phyloP scores from a whole-genome alignment of 2,888 invertebrate genomes.

The Nymphalis c-album region DNA sequence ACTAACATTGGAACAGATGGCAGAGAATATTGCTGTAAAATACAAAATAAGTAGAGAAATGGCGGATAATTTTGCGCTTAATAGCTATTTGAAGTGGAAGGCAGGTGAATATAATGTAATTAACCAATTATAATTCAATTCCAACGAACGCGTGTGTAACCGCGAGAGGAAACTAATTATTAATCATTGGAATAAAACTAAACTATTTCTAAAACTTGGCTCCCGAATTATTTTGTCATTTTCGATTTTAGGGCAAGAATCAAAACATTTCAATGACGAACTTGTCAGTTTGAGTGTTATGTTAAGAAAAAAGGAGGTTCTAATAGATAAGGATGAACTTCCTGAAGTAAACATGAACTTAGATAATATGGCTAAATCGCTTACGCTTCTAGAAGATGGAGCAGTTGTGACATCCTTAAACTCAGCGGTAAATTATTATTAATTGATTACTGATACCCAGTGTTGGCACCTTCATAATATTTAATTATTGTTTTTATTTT shows the following conservation, averaged over 20 bases:
- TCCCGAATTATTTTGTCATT: neutral
- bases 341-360: slow-evolving; percentile 87
- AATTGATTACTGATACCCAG: no score
- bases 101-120: slow-evolving; percentile 76
- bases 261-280: slow-evolving; percentile 92
- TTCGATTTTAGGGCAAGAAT: slow-evolving; percentile 86
- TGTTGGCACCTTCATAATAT: no score
- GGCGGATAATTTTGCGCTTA: slow-evolving; percentile 90
- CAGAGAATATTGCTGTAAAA: slow-evolving; percentile 90
- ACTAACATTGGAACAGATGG: slow-evolving; percentile 93
- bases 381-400: slow-evolving; percentile 90
- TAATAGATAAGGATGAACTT: slow-evolving; percentile 91
- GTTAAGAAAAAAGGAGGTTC: slow-evolving; percentile 87
- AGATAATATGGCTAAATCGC: slow-evolving; percentile 88
- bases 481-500: no score
- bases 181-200: no score
- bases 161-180: no score
- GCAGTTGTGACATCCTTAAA: slow-evolving; percentile 93
- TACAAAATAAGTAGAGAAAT: slow-evolving; percentile 87
- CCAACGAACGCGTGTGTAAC: no score
- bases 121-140: neutral
- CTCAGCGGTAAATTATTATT: slow-evolving; percentile 84
- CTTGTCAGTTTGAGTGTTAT: slow-evolving; percentile 89
- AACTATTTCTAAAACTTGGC: no score
- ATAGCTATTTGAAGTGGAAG: slow-evolving; percentile 92